phyloP scores from a whole-genome alignment of 2,888 invertebrate genomes.

The Oegoconia quadripuncta region DNA sequence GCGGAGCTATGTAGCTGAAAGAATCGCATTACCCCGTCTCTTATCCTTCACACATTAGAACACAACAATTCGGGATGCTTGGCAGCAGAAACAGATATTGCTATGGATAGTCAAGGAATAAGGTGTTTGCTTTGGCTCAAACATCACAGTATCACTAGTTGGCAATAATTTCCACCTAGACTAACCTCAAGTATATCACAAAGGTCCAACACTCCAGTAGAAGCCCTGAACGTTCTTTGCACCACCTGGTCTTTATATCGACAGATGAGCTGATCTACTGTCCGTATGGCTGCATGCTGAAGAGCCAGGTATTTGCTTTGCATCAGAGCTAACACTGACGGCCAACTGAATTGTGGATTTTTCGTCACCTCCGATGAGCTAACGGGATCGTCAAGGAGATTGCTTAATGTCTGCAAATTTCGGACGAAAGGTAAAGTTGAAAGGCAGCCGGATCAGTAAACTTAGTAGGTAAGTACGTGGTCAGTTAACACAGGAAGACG shows the following conservation, averaged over 20 bases:
- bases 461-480: no score
- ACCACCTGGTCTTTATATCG: constrained; percentile 65
- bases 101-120: no score
- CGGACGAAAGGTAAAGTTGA: no score
- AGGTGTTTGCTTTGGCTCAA: no score
- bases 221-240: constrained; percentile 69
- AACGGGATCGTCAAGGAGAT: constrained; percentile 71
- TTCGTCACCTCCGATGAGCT: constrained; percentile 67
- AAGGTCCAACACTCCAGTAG: constrained; percentile 67
- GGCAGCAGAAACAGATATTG: no score
- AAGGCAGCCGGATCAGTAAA: no score
- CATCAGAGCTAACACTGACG: constrained; percentile 62
- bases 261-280: constrained; percentile 65
- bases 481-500: no score
- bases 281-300: constrained; percentile 66
- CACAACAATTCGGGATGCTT: no score
- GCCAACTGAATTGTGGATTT: constrained; percentile 71
- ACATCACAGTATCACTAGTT: no score
- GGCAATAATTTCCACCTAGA: neutral
- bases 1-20: no score
- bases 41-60: no score
- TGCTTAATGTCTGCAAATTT: constrained; percentile 71
- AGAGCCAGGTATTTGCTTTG: constrained; percentile 71
- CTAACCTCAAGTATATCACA: constrained; percentile 74
- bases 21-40: no score